phyloP scores from a whole-genome alignment of 2,113 vertebrate species.

The Cyphomyrus plagiostoma region DNA sequence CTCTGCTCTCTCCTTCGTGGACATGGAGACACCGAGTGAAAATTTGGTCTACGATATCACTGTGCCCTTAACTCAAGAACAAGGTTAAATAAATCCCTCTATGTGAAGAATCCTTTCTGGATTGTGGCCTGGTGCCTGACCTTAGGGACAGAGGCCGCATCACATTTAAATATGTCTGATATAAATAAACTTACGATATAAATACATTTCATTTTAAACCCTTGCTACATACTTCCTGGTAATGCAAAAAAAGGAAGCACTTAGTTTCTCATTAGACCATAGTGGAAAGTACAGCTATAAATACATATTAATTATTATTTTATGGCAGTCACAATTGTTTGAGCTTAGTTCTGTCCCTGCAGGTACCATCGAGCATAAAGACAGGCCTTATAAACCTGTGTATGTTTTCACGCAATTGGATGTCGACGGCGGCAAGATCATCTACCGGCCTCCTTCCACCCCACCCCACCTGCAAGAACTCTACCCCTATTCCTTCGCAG shows the following conservation, averaged over 20 bases:
- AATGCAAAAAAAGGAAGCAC: slow-evolving; percentile 1
- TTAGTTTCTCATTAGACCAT: not conserved
- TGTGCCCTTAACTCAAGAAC: slow-evolving; percentile 67
- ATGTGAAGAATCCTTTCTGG: not conserved
- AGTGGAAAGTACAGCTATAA: not conserved
- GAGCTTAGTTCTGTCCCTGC: not conserved
- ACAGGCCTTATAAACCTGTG: slow-evolving; percentile 60
- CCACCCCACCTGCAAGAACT: slow-evolving; percentile 81
- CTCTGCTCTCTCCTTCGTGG: slow-evolving; percentile 78
- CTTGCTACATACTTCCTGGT: not conserved
- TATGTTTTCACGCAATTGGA: slow-evolving; percentile 81
- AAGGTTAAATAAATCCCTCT: slow-evolving; percentile 64
- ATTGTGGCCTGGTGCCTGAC: not conserved
- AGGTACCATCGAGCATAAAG: slow-evolving; percentile 79
- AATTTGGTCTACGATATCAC: slow-evolving; percentile 87
- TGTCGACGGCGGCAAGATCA: slow-evolving; percentile 69
- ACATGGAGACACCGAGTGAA: slow-evolving; percentile 68
- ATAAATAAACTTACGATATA: not conserved
- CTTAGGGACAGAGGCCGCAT: not conserved
- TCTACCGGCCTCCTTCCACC: slow-evolving; percentile 76
- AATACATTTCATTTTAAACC: not conserved
- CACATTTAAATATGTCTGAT: not conserved
- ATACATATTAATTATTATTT: not conserved
- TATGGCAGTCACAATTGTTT: not conserved
- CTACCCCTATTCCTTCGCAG: slow-evolving; percentile 82